These are phyloP conservation scores for Micropterix aruncella DNA, from an alignment of 2,888 invertebrate species.

Conservation along the genomic window DNA sequence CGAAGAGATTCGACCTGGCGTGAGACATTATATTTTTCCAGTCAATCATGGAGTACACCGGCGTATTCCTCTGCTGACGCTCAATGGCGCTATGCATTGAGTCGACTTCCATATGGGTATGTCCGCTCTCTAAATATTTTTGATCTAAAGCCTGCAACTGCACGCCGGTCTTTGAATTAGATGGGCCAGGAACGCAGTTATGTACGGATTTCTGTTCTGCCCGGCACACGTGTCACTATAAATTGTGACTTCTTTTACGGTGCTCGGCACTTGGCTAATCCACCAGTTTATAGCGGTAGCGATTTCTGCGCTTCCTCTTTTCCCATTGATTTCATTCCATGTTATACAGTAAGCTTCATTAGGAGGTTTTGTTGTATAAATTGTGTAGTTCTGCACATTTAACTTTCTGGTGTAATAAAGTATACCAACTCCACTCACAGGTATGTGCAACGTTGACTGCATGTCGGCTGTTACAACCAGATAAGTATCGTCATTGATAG, in stretches of 20 bases:
- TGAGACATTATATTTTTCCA: slow-evolving; percentile 7
- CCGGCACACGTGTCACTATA: slow-evolving; percentile 7
- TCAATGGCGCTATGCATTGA: slow-evolving; percentile 9
- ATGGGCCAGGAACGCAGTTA: slow-evolving; percentile 6
- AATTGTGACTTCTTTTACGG: slow-evolving; percentile 3
- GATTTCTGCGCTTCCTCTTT: slow-evolving; percentile 6
- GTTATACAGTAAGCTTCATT: slow-evolving; percentile 5
- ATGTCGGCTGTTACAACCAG: slow-evolving; percentile 10
- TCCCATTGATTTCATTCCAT: slow-evolving; percentile 6
- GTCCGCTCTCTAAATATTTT: slow-evolving; percentile 9
- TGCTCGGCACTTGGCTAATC: slow-evolving; percentile 3
- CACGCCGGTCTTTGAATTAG: slow-evolving; percentile 5
- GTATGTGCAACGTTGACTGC: slow-evolving; percentile 10
- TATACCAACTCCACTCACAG: slow-evolving; percentile 9
- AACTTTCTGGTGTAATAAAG: slow-evolving; percentile 10
- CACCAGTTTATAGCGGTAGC: slow-evolving; percentile 4
- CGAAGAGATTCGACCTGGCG: slow-evolving; percentile 6
- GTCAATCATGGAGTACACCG: slow-evolving; percentile 8
- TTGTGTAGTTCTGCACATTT: slow-evolving; percentile 9
- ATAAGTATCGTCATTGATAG: slow-evolving; percentile 8
- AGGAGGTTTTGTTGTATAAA: slow-evolving; percentile 4
- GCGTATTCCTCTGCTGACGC: slow-evolving; percentile 5
- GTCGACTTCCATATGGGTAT: slow-evolving; percentile 9
- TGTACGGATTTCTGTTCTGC: slow-evolving; percentile 7
- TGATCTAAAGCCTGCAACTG: slow-evolving; percentile 9